Percentiles rank a stretch among this genome's conserved stretches.
Evolutionary conservation across 2,797 vertebrate species (phyloP).

Genomic region (Synanceia verrucosa): DNA sequence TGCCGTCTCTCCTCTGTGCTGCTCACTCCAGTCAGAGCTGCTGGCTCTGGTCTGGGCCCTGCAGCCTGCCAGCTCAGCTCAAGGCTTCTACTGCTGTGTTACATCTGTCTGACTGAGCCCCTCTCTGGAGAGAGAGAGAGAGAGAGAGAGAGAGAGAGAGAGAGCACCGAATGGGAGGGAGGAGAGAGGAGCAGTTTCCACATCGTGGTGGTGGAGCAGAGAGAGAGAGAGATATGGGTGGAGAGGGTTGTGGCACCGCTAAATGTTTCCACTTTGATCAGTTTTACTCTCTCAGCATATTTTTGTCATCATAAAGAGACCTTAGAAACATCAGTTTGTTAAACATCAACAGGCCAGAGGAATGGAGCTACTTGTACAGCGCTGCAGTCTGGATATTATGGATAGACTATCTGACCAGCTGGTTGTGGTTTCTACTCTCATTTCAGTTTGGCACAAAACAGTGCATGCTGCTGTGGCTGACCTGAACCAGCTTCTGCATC

Average conservation of each 20-base stretch:
- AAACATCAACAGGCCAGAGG: conserved; percentile 16
- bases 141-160: conserved; percentile 43
- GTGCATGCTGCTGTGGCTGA: not conserved
- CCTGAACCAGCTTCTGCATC: not conserved
- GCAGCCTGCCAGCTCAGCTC: conserved; percentile 77
- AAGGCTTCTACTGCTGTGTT: conserved; percentile 84
- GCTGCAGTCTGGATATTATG: not conserved
- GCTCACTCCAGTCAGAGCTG: conserved; percentile 55
- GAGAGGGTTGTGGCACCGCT: conserved; percentile 37
- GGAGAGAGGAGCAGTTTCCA: conserved; percentile 26
- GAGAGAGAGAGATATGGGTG: conserved; percentile 31
- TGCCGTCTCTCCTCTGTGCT: conserved; percentile 2
- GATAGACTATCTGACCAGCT: not conserved
- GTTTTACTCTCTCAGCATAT: conserved; percentile 82
- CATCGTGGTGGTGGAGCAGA: not conserved
- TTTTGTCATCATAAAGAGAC: conserved; percentile 80
- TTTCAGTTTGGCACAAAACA: conserved; percentile 3
- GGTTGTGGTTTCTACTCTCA: not conserved
- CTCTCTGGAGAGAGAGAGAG: conserved; percentile 58
- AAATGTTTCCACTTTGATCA: conserved; percentile 73
- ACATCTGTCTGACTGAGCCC: conserved; percentile 88
- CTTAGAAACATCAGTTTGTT: conserved; percentile 49
- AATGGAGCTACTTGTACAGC: not conserved
- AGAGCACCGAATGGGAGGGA: conserved; percentile 48
- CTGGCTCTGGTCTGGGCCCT: conserved; percentile 66